These are phyloP conservation scores for Pangasianodon gigas DNA, from an alignment of 2,113 vertebrate genomes.

Conservation along the genomic window DNA sequence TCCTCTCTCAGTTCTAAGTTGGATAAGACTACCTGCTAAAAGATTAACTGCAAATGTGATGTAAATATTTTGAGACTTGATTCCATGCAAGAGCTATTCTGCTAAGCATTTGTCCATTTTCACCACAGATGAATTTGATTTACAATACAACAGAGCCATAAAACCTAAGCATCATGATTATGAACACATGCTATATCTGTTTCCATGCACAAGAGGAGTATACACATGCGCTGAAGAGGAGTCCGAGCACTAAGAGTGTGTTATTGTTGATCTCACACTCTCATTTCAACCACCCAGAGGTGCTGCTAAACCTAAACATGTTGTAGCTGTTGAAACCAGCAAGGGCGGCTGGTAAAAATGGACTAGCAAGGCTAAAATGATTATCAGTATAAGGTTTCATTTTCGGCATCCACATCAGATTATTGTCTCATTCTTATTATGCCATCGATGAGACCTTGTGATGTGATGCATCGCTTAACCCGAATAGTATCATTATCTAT, in stretches of 20 bases:
- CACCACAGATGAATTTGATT: neutral
- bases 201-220: no score
- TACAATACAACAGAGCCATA: neutral
- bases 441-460: neutral
- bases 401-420: neutral
- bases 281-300: neutral
- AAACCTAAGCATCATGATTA: neutral
- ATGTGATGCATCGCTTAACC: neutral
- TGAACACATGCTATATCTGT: conserved; percentile 4
- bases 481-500: neutral
- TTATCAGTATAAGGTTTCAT: neutral
- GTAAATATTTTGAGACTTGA: neutral
- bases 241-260: neutral
- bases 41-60: neutral
- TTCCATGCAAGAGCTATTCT: neutral
- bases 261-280: neutral
- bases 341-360: neutral
- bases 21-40: neutral
- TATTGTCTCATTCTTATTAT: neutral
- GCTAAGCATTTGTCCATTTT: neutral
- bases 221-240: neutral
- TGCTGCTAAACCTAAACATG: neutral
- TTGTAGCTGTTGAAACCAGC: neutral
- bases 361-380: neutral
- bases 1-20: neutral